phyloP scores from a whole-genome alignment of 2,113 vertebrate genomes.

The Eurypyga helias region DNA sequence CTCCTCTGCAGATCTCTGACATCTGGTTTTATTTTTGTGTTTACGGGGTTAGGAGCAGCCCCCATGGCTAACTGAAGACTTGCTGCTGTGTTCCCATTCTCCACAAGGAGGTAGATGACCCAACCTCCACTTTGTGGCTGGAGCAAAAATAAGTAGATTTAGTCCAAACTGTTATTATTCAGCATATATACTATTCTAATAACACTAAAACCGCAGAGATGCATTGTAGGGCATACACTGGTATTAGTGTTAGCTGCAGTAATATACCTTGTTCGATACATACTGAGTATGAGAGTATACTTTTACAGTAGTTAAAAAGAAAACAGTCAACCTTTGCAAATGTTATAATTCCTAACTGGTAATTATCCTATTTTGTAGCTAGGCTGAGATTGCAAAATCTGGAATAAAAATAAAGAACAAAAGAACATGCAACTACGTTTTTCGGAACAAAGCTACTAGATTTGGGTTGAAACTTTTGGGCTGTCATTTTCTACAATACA shows the following conservation, averaged over 20 bases:
- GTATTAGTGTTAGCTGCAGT: not conserved
- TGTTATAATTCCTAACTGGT: not conserved
- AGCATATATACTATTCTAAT: not conserved
- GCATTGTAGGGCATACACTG: not conserved
- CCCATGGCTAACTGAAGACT: not conserved
- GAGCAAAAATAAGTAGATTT: not conserved
- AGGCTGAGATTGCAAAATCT: not conserved
- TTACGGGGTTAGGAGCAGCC: not conserved
- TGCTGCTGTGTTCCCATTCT: not conserved
- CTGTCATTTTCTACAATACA: not conserved
- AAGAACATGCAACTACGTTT: not conserved
- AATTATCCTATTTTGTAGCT: not conserved
- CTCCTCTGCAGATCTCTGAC: not conserved
- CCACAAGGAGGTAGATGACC: not conserved
- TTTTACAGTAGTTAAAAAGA: not conserved
- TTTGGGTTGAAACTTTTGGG: not conserved
- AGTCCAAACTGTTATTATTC: not conserved
- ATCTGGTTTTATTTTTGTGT: slow-evolving; percentile 36
- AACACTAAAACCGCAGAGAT: not conserved
- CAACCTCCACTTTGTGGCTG: not conserved
- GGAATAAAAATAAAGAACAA: not conserved
- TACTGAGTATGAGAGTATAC: not conserved
- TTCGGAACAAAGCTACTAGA: not conserved
- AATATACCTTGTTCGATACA: not conserved
- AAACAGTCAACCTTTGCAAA: not conserved